phyloP scores from a whole-genome alignment of 35 echinoderm and acorn worm species.

The Heliocidaris tuberculata region DNA sequence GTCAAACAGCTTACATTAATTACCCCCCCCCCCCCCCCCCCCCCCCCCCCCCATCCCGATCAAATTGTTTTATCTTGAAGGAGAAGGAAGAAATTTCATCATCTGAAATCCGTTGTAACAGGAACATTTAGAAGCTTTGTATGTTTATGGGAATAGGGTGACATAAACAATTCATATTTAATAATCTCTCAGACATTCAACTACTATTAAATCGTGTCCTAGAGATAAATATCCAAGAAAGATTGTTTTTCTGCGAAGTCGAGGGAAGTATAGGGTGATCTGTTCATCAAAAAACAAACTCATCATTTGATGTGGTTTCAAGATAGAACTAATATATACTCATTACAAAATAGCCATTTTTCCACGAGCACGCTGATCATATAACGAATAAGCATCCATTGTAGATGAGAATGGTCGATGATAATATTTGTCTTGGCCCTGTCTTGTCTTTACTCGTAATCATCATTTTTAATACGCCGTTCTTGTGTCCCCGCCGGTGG shows the following conservation, averaged over 20 bases:
- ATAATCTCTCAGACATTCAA: neutral
- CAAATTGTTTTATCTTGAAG: too few species aligned
- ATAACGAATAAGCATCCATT: neutral
- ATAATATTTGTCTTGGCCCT: neutral
- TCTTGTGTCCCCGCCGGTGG: neutral
- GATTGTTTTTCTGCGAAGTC: neutral
- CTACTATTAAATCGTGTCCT: neutral
- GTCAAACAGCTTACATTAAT: too few species aligned
- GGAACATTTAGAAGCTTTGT: too few species aligned
- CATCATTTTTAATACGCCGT: conserved; percentile 11
- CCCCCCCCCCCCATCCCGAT: too few species aligned
- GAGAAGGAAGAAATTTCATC: too few species aligned
- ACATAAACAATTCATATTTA: too few species aligned
- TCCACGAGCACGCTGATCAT: neutral
- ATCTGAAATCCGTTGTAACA: too few species aligned
- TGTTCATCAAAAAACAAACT: neutral
- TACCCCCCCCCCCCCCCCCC: too few species aligned
- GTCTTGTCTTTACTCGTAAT: conserved; percentile 4
- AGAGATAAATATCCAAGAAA: neutral
- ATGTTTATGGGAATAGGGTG: too few species aligned
- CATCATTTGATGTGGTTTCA: neutral
- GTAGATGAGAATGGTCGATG: neutral
- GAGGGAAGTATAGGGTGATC: neutral
- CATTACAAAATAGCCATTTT: neutral
- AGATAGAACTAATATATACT: neutral